Conservation (phyloP, 2,888 invertebrate genomes). For the Perdita meconis region DNA sequence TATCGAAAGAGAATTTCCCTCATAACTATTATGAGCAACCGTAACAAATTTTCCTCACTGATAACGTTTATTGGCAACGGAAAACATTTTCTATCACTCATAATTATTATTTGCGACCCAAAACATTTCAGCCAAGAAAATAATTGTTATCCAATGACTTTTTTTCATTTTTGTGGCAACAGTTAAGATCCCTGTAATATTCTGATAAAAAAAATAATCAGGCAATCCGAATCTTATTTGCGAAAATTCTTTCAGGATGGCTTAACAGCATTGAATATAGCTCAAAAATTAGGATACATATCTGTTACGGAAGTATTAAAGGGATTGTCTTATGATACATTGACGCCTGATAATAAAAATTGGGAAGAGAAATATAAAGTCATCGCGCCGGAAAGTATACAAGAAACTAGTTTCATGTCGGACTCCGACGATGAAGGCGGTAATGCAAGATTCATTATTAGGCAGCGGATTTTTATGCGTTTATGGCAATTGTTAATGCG, state of each 20-base stretch:
- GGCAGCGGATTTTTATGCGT: too few relatives aligned
- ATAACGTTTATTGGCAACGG: too few relatives aligned
- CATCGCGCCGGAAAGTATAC: conserved; percentile 99
- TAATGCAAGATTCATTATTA: conserved; percentile 76
- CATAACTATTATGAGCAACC: too few relatives aligned
- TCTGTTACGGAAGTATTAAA: conserved; percentile 98
- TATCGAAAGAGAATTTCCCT: too few relatives aligned
- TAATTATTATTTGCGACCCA: too few relatives aligned
- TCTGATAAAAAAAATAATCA: not conserved
- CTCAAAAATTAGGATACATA: conserved; percentile 98
- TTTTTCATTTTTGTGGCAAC: too few relatives aligned
- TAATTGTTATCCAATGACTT: too few relatives aligned
- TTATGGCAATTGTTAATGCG: too few relatives aligned
- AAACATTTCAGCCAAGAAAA: too few relatives aligned
- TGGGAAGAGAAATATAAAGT: conserved; percentile 98
- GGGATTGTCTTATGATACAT: conserved; percentile 84
- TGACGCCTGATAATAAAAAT: conserved; percentile 85
- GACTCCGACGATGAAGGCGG: conserved; percentile 99
- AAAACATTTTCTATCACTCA: too few relatives aligned
- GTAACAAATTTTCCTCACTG: too few relatives aligned
- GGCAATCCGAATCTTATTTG: not conserved
- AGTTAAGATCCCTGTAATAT: too few relatives aligned
- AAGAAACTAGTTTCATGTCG: conserved; percentile 97
- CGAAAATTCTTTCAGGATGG: conserved; percentile 89
- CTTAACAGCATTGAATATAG: conserved; percentile 98